Conservation (phyloP, 2,113 vertebrate species). For the Odontophorus gujanensis region DNA sequence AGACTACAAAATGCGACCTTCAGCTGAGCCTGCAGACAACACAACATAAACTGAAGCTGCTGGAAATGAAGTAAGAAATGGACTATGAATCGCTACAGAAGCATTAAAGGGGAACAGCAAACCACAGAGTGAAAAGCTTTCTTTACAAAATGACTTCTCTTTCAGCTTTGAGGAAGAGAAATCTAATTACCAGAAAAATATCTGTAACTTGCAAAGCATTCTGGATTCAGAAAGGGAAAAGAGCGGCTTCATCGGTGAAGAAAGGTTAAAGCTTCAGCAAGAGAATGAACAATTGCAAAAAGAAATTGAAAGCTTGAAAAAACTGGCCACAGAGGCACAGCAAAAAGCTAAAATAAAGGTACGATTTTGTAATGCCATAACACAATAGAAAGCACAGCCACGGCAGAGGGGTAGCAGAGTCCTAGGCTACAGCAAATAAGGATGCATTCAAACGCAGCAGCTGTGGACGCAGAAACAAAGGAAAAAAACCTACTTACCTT, state of each 20-base stretch:
- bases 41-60: constrained; percentile 88
- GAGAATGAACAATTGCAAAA: constrained; percentile 87
- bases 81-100: not conserved
- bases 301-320: constrained; percentile 87
- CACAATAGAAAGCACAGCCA: too few species aligned
- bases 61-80: constrained; percentile 89
- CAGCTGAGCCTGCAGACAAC: constrained; percentile 84
- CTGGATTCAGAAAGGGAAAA: constrained; percentile 85
- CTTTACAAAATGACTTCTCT: not conserved
- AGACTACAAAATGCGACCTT: constrained; percentile 87
- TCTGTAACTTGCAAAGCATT: constrained; percentile 83
- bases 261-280: constrained; percentile 89
- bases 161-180: constrained; percentile 89
- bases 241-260: constrained; percentile 86
- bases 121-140: not conserved
- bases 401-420: too few species aligned
- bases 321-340: constrained; percentile 79
- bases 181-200: constrained; percentile 85
- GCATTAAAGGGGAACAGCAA: not conserved
- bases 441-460: too few species aligned
- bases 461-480: too few species aligned
- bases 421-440: too few species aligned
- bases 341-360: constrained; percentile 91
- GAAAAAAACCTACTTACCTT: too few species aligned
- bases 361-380: not conserved